Percentiles rank a stretch among this genome's conserved stretches.
Evolutionary conservation across 2,888 invertebrate species (phyloP).

Genomic region (Apantesis nais): DNA sequence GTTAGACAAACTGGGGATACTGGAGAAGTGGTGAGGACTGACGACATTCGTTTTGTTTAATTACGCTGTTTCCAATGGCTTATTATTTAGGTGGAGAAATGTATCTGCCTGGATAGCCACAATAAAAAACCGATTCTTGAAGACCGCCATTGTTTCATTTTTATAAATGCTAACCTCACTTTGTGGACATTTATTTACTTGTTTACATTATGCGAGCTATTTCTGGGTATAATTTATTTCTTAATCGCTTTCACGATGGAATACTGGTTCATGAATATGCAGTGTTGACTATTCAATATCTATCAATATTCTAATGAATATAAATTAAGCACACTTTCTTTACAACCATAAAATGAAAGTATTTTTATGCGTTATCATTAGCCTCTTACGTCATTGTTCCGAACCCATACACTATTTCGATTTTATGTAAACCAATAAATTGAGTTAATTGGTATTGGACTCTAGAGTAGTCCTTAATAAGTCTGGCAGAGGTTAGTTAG

Average conservation of each 20-base stretch:
- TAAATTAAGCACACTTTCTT: conserved; percentile 43
- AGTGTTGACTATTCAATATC: conserved; percentile 21
- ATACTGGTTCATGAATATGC: conserved; percentile 38
- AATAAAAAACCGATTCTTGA: not conserved
- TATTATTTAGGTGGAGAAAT: not conserved
- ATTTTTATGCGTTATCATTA: too few relatives aligned
- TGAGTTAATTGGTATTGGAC: too few relatives aligned
- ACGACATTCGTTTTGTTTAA: too few relatives aligned
- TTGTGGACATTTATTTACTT: not conserved
- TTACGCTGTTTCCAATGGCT: too few relatives aligned
- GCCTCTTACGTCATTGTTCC: too few relatives aligned
- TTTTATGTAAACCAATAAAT: too few relatives aligned
- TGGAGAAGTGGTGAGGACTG: too few relatives aligned
- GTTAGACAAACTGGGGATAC: not conserved
- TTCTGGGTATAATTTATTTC: not conserved
- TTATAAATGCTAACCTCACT: not conserved
- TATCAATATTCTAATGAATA: conserved; percentile 27
- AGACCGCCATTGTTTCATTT: not conserved
- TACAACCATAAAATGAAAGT: too few relatives aligned
- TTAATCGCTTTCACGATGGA: not conserved
- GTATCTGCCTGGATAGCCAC: not conserved
- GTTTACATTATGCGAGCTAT: not conserved
- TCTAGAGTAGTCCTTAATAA: too few relatives aligned
- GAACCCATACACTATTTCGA: too few relatives aligned
- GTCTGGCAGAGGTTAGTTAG: too few relatives aligned